Base-by-base conservation (phyloP, 1,140 invertebrate genomes). In the Mylabris phalerata region DNA sequence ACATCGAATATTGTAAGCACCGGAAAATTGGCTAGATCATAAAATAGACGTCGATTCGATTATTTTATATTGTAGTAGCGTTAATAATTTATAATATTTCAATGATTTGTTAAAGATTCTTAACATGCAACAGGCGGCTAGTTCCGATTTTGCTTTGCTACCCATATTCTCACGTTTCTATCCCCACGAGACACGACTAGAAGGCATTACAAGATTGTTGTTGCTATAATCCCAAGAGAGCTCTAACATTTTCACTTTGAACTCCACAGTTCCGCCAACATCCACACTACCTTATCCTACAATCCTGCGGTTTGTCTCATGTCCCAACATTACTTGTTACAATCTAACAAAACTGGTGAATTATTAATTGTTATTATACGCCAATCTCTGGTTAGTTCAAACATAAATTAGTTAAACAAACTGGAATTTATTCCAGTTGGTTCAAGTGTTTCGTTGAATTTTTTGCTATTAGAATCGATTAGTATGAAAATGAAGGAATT, bases 191-290 rank as follows among this genome's bases (percentile, higher is more conserved):
- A 62, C 49, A 58, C 57, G 45, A 55, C 50, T 59, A 57, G 60
- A 32, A 32, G 63, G 65, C 65, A 67, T 66, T 66, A 67, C 65
- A 67, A 67, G 65, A 67, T 67, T 67, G 65, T 67, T 67, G 65
- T 67, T 65, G 63, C 63, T 65, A 67, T 67, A 65, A 67, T 67
- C 65, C 63, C 65, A 4, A 11, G 65, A 56, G 65, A 65, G 60
- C 65, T 62, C 55, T 67, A 67, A 64, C 65, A 64, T 67, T 67
- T 67, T 67, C 64, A 65, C 64, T 63, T 65, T 65, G 61, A 65
- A 67, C 63, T 64, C 55, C 0, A 32, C 60, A 62, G 62, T 63
- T 56, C 57, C 60, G 62, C 56, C 61, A 59, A 66, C 59, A 4
- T 5, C 32, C 32, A 32, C 32, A 32, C 4, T 7, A 32, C 4